These are phyloP conservation scores for Recurvirostra avosetta DNA, from an alignment of 2,113 vertebrate genomes.

Conservation along the genomic window DNA sequence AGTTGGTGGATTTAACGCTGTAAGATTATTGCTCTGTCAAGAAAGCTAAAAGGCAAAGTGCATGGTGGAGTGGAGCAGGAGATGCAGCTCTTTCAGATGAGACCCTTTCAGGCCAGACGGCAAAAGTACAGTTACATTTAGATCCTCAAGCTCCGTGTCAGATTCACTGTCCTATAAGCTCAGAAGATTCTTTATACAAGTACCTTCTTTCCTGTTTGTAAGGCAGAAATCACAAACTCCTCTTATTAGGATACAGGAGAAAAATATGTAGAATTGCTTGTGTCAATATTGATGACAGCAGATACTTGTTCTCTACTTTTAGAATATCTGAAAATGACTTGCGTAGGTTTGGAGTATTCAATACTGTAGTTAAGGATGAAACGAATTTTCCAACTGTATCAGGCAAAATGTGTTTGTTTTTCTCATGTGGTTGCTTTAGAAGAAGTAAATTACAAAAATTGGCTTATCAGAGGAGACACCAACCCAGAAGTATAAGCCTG, in stretches of 20 bases:
- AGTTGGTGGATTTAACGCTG: not conserved
- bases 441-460: not conserved
- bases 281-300: accelerated
- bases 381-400: not conserved
- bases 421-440: not conserved
- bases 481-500: not conserved
- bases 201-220: not conserved
- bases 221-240: not conserved
- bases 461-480: not conserved
- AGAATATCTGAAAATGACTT: not conserved
- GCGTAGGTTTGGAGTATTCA: not conserved
- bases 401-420: not conserved
- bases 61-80: not conserved
- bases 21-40: not conserved
- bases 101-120: not conserved
- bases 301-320: not conserved
- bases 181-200: not conserved
- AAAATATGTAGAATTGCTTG: not conserved
- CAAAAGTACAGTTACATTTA: not conserved
- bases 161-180: not conserved
- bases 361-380: not conserved
- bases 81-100: not conserved
- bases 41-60: not conserved
- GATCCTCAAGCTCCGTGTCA: not conserved
- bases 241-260: not conserved